Evolutionary conservation across 2,113 vertebrate species (phyloP), one percentile per base, ranked within the genome.

Genomic region (Ceyx melanurus): DNA sequence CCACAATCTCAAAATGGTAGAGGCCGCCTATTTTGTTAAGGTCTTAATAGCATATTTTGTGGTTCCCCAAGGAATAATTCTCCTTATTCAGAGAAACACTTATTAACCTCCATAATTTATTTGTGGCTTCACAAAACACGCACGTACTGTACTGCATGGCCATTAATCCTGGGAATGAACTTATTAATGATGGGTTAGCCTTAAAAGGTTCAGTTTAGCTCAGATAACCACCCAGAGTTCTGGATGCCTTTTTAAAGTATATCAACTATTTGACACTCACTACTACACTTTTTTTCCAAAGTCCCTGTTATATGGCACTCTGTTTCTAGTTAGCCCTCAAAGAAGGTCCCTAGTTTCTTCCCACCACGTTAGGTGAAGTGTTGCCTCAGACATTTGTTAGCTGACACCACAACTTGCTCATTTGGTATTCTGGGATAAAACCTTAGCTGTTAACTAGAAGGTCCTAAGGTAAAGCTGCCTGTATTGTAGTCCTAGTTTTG

Each of bases 131-230:
- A 78, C 80, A 79, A 75, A 96, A 96, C 93, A 92, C 40, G 42
- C 65, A 92, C 15, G 3, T 83, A 92, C 94, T 96, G 87, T 95
- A 92, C 65, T 87, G 42, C 37, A 72, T 67, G 43, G 89, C 64
- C 53, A 87, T 96, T 97, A 96, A 95, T 93, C 83, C 82, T 94
- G 95, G 91, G 96, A 96, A 93, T 95, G 90, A 94, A 95, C 86
- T 93, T 95, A 89, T 95, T 96, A 95, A 95, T 82, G 92, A 96
- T 95, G 72, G 65, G 78, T 82, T 86, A 94, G 78, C 68, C 60
- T 92, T 96, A 76, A 92, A 91, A 90, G 65, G 45, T 93, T 92
- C 73, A 61, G 73, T 93, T 95, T 82, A 76, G 73, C 82, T 96
- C 76, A 94, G 95, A 95, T 94, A 96, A 91, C 95, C 90, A 96